Base-by-base conservation (phyloP, 2,888 invertebrate species). In the Alcis repandata region DNA sequence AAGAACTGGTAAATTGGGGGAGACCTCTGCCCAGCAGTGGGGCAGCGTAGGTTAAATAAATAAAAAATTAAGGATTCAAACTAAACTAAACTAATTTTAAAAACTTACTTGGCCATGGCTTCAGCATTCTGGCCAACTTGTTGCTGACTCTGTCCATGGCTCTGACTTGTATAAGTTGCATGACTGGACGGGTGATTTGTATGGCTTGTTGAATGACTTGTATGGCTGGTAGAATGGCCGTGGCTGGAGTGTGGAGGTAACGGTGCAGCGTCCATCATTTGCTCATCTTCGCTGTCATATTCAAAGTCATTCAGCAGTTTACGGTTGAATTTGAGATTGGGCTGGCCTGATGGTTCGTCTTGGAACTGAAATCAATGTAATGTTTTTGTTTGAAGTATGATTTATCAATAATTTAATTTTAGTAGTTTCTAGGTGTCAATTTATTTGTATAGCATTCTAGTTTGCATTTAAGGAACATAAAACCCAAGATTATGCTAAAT, bases 251-350 rank as follows among this genome's bases (percentile, higher is more conserved):
- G 80, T 1, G 83, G 67, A 22, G 76, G 75, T 58, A 78, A 80
- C 0, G 76, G 73, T 0, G 72, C 68, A 49, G 76, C 88, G 10
- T 95, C 72, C 0, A 79, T 74, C 0, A 80, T 79, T 0, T 96
- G 96, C n/a, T 98, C 98, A 60, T 98, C 98, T 70, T 98, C 98
- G 75, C 98, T 98, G 61, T 97, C 98, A 84, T 98, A 98, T 88
- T 98, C 98, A 87, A 97, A 98, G 88, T 98, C 91, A 15, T 93
- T 94, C 22, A 98, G 90, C 15, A 98, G 89, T 83, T 98, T 97
- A 80, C 97, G 95, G 84, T 97, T 97, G 86, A 97, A 97, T 83
- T 97, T 97, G 4, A 96, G 95, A 1, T 92, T 84, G 0, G 87
- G 82, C 40, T 85, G 79, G 13, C 87, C 80, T 0, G 88, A 86